Conservation (phyloP, 1,140 invertebrate genomes). For the Drosophila sp. region DNA sequence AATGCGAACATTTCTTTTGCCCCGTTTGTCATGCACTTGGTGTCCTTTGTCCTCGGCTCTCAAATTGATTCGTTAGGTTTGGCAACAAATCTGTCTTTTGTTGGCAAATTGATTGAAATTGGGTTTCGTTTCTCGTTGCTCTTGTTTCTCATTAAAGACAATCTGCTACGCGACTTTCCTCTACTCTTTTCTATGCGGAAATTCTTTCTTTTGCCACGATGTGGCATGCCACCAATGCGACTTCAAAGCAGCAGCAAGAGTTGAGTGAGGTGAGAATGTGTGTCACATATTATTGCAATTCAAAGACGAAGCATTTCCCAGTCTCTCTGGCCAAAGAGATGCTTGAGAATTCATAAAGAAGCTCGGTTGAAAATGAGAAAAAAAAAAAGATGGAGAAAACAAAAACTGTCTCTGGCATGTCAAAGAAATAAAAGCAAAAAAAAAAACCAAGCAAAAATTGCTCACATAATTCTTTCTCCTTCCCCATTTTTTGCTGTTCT, state of each 20-base stretch:
- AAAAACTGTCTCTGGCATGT: background rate
- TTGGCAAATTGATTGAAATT: constrained; percentile 79
- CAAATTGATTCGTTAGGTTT: constrained; percentile 72
- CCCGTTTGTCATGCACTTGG: constrained; percentile 29
- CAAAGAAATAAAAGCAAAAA: background rate
- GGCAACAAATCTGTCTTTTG: constrained; percentile 68
- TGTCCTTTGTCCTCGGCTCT: constrained; percentile 42
- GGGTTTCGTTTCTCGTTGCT: constrained; percentile 37
- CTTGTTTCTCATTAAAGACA: background rate
- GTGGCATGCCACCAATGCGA: background rate
- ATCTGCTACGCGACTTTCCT: background rate
- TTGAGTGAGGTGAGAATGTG: background rate
- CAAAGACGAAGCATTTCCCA: background rate
- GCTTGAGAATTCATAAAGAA: constrained; percentile 5
- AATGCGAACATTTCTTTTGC: constrained; percentile 58
- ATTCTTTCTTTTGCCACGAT: constrained; percentile 13
- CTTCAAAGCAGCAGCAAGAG: background rate
- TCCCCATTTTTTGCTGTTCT: too few species aligned
- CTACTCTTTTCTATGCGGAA: constrained; percentile 5
- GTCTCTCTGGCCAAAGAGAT: background rate
- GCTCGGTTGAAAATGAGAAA: background rate
- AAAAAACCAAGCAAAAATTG: background rate
- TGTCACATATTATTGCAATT: constrained; percentile 8
- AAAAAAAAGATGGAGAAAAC: background rate
- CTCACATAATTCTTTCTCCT: background rate